Evolutionary conservation across 2,113 vertebrate species (phyloP).

Genomic region (Conger conger): DNA sequence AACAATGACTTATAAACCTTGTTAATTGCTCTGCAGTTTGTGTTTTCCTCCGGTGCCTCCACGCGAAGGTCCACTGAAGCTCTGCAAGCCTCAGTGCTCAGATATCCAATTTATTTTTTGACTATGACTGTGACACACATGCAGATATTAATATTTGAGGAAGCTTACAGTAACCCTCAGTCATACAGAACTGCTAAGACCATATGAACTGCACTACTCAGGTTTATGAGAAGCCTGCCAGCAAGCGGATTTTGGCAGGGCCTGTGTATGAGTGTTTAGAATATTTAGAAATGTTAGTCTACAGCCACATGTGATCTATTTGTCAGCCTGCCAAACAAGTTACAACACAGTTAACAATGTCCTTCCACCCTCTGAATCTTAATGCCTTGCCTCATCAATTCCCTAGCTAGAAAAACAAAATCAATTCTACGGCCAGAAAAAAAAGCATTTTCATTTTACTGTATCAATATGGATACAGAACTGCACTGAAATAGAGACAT

Average conservation of each 20-base stretch:
- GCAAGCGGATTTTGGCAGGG: neutral
- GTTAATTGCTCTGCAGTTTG: neutral
- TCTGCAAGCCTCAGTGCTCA: neutral
- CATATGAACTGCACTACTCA: neutral
- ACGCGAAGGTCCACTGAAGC: neutral
- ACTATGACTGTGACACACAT: neutral
- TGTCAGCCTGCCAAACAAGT: neutral
- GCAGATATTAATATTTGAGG: neutral
- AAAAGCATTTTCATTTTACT: neutral
- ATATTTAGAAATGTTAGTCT: neutral
- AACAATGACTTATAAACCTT: neutral
- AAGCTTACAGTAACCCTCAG: neutral
- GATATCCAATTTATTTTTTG: neutral
- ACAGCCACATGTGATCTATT: neutral
- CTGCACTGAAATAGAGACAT: neutral
- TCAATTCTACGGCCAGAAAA: too few relatives aligned
- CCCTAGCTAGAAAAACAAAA: neutral
- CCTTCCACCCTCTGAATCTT: neutral
- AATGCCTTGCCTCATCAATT: neutral
- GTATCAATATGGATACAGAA: neutral
- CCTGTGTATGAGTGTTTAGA: neutral
- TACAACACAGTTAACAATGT: conserved; percentile 1
- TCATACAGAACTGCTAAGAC: neutral
- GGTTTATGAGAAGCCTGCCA: neutral
- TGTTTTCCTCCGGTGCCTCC: neutral